These are phyloP conservation scores for Rhinolophus ferrumequinum DNA, from an alignment of 2,113 vertebrate genomes.

Conservation along the genomic window DNA sequence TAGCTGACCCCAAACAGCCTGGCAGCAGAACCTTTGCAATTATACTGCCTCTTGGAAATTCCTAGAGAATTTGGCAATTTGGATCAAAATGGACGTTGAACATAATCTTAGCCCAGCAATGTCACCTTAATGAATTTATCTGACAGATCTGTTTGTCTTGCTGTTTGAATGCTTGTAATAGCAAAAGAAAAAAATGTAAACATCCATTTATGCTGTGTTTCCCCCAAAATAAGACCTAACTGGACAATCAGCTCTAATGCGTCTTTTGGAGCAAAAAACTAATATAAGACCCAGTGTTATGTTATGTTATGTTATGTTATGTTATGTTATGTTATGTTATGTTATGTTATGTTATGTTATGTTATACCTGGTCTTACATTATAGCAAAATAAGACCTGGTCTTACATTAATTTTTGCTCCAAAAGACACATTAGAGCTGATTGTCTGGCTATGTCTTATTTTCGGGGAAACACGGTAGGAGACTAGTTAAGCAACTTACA, in stretches of 20 bases:
- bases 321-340: too few relatives aligned
- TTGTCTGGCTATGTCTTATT: too few relatives aligned
- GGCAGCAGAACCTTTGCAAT: background rate
- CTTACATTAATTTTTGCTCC: too few relatives aligned
- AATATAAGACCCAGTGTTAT: too few relatives aligned
- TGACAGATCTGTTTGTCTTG: background rate
- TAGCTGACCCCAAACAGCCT: background rate
- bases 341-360: too few relatives aligned
- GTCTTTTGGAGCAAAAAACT: too few relatives aligned
- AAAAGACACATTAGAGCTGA: too few relatives aligned
- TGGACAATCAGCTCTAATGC: too few relatives aligned
- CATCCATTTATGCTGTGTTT: background rate
- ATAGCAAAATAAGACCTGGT: too few relatives aligned
- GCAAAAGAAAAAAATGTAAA: background rate
- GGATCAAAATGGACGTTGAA: background rate
- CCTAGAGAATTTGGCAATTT: background rate
- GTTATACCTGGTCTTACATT: too few relatives aligned
- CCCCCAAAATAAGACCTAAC: too few relatives aligned
- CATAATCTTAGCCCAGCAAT: background rate
- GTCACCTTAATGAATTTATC: background rate
- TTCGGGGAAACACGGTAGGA: background rate
- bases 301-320: too few relatives aligned
- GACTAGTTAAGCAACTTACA: background rate
- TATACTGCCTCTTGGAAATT: background rate
- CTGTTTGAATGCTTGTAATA: conserved; percentile 10